Percentiles rank a stretch among this genome's conserved stretches.
These are phyloP conservation scores for Tipula helvola DNA, from an alignment of 2,888 invertebrate species.

Conservation along the genomic window DNA sequence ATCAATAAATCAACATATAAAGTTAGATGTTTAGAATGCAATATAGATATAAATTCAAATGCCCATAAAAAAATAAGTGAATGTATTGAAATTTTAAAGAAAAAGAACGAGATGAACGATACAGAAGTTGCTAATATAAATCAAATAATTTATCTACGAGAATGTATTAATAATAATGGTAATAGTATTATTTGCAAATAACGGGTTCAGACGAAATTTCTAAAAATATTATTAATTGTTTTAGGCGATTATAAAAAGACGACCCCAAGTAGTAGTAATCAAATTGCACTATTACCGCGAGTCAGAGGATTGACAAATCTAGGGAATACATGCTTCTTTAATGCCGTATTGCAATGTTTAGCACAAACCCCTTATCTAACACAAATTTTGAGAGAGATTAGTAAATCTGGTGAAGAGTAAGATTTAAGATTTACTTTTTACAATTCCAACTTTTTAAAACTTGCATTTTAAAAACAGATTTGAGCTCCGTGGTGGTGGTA, in stretches of 20 bases:
- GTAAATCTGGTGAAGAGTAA: conserved; percentile 49
- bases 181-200: not conserved
- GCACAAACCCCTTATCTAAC: conserved; percentile 72
- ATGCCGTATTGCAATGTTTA: conserved; percentile 88
- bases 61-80: conserved; percentile 56
- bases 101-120: conserved; percentile 31
- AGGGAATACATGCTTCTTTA: conserved; percentile 96
- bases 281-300: conserved; percentile 33
- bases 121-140: conserved; percentile 25
- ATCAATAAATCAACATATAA: conserved; percentile 58
- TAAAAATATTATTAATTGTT: not conserved
- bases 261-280: not conserved
- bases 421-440: conserved; percentile 12
- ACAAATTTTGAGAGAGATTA: conserved; percentile 55
- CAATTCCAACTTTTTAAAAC: not conserved
- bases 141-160: conserved; percentile 19
- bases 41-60: conserved; percentile 49
- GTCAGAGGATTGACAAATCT: conserved; percentile 77
- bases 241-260: not conserved
- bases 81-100: conserved; percentile 60
- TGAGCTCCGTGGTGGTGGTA: conserved; percentile 56
- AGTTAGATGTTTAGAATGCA: conserved; percentile 71
- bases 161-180: not conserved
- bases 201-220: not conserved
- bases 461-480: conserved; percentile 35